Evolutionary conservation across 2,797 vertebrate genomes (phyloP).

Genomic region (Sarcophilus harrisii): DNA sequence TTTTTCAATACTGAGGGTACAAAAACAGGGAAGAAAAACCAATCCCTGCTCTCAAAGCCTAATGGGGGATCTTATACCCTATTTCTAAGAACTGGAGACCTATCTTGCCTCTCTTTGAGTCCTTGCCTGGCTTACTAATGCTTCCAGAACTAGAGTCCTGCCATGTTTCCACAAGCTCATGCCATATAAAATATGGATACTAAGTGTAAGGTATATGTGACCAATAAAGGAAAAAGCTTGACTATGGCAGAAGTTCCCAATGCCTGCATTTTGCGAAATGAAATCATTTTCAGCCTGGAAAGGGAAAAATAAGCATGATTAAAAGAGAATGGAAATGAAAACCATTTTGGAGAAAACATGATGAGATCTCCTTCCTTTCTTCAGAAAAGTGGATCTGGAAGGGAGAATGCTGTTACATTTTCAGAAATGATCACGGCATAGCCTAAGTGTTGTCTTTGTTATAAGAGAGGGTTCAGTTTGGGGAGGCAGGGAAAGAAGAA

Average conservation of each 20-base stretch:
- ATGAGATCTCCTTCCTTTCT: neutral
- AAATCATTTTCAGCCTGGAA: neutral
- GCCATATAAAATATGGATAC: neutral
- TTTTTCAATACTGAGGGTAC: neutral
- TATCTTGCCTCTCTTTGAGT: neutral
- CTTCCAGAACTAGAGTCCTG: neutral
- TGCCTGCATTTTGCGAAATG: neutral
- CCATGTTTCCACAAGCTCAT: neutral
- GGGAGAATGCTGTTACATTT: neutral
- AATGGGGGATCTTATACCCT: neutral
- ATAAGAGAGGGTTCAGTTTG: neutral
- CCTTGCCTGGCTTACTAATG: neutral
- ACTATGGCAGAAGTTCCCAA: neutral
- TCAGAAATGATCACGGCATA: neutral
- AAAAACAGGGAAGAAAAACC: neutral
- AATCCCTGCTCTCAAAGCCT: neutral
- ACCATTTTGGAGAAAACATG: neutral
- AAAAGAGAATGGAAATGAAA: neutral
- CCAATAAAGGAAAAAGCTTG: neutral
- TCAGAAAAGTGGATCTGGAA: neutral
- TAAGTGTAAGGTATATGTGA: neutral
- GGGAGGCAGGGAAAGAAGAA: neutral
- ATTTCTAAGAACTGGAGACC: neutral
- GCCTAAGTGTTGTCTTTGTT: neutral
- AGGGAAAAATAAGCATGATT: neutral